These are phyloP conservation scores for Neopipo cinnamomea DNA, from an alignment of 2,113 vertebrate genomes.

Conservation along the genomic window DNA sequence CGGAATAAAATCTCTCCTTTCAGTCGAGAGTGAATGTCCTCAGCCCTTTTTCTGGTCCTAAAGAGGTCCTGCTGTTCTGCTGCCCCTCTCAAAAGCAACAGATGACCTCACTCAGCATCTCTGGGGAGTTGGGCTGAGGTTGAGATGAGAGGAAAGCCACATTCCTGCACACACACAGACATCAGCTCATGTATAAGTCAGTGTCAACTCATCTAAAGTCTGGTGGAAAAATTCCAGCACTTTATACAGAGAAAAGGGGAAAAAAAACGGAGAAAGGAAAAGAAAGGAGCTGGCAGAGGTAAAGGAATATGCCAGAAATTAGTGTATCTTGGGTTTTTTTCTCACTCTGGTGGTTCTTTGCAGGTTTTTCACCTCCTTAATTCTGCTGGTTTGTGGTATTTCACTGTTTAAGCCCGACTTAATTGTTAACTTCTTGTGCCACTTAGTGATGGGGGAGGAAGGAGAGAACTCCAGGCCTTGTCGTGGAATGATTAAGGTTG, in stretches of 20 bases:
- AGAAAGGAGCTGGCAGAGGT: not conserved
- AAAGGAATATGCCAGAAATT: not conserved
- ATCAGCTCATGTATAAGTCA: not conserved
- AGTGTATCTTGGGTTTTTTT: not conserved
- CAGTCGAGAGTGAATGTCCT: not conserved
- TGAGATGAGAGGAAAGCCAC: not conserved
- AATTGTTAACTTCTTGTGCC: not conserved
- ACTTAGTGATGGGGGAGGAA: not conserved
- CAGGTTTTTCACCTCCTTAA: not conserved
- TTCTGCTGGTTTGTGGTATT: not conserved
- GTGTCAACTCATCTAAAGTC: not conserved
- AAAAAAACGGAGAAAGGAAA: not conserved
- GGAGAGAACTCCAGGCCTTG: not conserved
- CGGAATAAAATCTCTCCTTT: not conserved
- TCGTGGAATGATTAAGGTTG: not conserved
- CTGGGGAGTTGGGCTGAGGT: not conserved
- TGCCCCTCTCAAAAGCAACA: not conserved
- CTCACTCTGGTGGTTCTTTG: rapidly evolving
- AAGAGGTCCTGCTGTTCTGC: not conserved
- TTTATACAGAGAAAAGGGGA: not conserved
- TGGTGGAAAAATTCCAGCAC: not conserved
- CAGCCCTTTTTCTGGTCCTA: not conserved
- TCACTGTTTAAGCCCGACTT: not conserved
- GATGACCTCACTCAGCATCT: not conserved
- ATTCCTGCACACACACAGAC: not conserved